Percentiles rank a stretch among this genome's conserved stretches.
These are phyloP conservation scores for Corythoichthys haematopterus DNA, from an alignment of 2,113 vertebrate genomes.

Conservation along the genomic window DNA sequence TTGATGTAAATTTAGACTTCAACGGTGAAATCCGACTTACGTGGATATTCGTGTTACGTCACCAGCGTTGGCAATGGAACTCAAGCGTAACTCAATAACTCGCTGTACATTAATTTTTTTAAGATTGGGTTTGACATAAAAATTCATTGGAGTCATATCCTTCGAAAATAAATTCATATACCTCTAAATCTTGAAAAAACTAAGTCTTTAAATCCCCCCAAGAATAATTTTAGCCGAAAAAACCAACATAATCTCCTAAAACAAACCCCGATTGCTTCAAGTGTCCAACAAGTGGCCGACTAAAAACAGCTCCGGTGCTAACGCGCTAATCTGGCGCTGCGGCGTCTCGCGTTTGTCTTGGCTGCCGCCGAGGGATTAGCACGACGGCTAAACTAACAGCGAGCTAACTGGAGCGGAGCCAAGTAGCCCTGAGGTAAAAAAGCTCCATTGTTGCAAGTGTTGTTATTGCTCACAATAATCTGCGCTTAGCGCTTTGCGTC, in stretches of 20 bases:
- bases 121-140: too few relatives aligned
- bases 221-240: too few relatives aligned
- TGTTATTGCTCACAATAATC: constrained; percentile 58
- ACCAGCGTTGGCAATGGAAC: too few relatives aligned
- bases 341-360: constrained; percentile 25
- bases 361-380: constrained; percentile 49
- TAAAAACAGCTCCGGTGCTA: constrained; percentile 1
- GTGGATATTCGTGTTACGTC: too few relatives aligned
- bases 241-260: not conserved
- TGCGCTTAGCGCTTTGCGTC: constrained; percentile 36
- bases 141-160: too few relatives aligned
- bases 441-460: constrained; percentile 60
- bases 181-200: too few relatives aligned
- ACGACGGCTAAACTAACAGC: constrained; percentile 50
- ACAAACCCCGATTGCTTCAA: not conserved
- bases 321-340: constrained; percentile 39
- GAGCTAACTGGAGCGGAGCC: constrained; percentile 48
- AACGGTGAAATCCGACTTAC: too few relatives aligned
- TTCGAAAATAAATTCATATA: too few relatives aligned
- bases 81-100: too few relatives aligned
- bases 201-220: too few relatives aligned
- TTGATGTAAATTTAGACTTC: too few relatives aligned
- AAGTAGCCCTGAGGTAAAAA: constrained; percentile 48
- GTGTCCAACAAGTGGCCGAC: constrained; percentile 10
- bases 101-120: too few relatives aligned